Percentiles rank a stretch among this genome's conserved stretches.
phyloP scores from a whole-genome alignment of 2,113 vertebrate species.

The Lampris incognitus region DNA sequence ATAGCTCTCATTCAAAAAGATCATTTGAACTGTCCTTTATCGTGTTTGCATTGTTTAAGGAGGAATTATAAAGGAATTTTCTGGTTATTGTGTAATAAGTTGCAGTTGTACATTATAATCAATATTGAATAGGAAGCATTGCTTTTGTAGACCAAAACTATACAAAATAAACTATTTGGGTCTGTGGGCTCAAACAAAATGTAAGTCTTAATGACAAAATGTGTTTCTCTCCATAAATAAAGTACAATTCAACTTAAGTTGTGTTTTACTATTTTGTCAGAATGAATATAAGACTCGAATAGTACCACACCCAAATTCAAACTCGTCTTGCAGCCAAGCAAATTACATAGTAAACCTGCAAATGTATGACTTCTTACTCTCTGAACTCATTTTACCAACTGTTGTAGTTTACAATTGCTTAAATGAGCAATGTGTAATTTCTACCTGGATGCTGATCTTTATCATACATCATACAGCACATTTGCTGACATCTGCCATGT shows the following conservation, averaged over 20 bases:
- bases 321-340: too few species aligned
- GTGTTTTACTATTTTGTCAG: constrained; percentile 33
- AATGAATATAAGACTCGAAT: too few species aligned
- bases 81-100: constrained; percentile 75
- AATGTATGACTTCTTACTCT: not conserved
- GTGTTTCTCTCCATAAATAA: constrained; percentile 85
- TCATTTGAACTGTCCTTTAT: constrained; percentile 28
- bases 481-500: too few species aligned
- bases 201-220: constrained; percentile 88
- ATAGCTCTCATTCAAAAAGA: constrained; percentile 61
- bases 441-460: too few species aligned
- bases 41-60: constrained; percentile 62
- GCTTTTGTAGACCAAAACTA: constrained; percentile 79
- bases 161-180: constrained; percentile 82
- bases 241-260: constrained; percentile 74
- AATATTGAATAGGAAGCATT: constrained; percentile 75
- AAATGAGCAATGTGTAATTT: too few species aligned
- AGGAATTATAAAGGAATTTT: constrained; percentile 56
- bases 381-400: not conserved
- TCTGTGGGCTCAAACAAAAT: constrained; percentile 86
- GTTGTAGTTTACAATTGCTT: too few species aligned
- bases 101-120: constrained; percentile 77
- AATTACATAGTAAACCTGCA: too few species aligned
- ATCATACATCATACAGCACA: too few species aligned
- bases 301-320: too few species aligned